These are phyloP conservation scores for Melangyna quadrimaculata DNA, from an alignment of 2,888 invertebrate genomes.

Conservation along the genomic window DNA sequence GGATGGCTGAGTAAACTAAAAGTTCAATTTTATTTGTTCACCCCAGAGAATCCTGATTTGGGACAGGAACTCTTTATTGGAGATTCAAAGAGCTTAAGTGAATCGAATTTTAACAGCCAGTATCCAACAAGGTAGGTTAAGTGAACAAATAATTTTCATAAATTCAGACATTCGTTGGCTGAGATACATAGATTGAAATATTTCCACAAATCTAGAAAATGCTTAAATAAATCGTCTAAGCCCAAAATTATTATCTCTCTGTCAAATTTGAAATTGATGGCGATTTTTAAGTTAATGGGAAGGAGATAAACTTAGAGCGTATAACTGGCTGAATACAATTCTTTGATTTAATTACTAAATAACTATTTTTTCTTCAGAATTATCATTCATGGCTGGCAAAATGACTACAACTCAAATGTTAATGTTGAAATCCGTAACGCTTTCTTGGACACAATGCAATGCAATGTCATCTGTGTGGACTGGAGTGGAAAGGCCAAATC, in stretches of 20 bases:
- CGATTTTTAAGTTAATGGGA: too few relatives aligned
- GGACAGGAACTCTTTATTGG: constrained; percentile 14
- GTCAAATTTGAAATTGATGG: too few relatives aligned
- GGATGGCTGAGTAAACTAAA: not conserved
- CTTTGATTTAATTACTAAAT: too few relatives aligned
- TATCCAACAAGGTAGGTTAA: constrained; percentile 70
- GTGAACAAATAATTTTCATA: too few relatives aligned
- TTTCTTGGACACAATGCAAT: constrained; percentile 82
- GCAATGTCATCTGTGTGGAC: constrained; percentile 83
- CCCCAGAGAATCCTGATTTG: constrained; percentile 41
- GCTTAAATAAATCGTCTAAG: too few relatives aligned
- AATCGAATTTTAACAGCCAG: constrained; percentile 62
- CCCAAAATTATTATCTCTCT: too few relatives aligned
- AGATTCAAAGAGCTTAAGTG: constrained; percentile 2
- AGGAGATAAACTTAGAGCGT: too few relatives aligned
- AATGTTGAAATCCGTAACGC: constrained; percentile 76
- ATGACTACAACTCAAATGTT: constrained; percentile 80
- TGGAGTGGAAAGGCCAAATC: constrained; percentile 79
- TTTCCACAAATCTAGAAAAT: too few relatives aligned
- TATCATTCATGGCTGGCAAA: constrained; percentile 83
- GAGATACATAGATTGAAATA: too few relatives aligned
- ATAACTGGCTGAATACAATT: too few relatives aligned
- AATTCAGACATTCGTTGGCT: too few relatives aligned
- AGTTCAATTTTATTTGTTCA: constrained; percentile 64
- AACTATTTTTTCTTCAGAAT: constrained; percentile 54